Evolutionary conservation across 2,888 invertebrate genomes (phyloP).

Genomic region (Molorchus minor): DNA sequence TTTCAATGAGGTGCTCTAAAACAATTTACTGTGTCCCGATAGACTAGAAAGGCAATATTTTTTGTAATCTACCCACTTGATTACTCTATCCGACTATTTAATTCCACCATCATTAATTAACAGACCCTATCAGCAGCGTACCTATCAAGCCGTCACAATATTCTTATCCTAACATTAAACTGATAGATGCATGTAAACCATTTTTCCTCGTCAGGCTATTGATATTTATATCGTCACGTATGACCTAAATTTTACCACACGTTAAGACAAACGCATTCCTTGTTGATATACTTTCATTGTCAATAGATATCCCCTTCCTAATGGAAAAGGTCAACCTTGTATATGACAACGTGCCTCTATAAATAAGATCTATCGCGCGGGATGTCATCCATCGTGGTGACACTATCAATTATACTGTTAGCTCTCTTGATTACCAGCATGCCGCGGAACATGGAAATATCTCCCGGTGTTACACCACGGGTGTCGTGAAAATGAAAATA

Average conservation of each 20-base stretch:
- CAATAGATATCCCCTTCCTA: slow-evolving; percentile 15
- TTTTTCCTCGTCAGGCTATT: slow-evolving; percentile 1
- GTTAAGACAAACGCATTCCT: slow-evolving; percentile 17
- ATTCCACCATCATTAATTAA: too few species aligned
- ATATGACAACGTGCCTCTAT: slow-evolving; percentile 37
- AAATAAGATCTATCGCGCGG: slow-evolving; percentile 42
- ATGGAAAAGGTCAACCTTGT: slow-evolving; percentile 30
- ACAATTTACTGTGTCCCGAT: too few species aligned
- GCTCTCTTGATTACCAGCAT: slow-evolving; percentile 22
- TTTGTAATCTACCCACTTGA: too few species aligned
- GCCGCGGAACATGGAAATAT: neutral
- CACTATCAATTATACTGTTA: slow-evolving; percentile 30
- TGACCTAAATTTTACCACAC: slow-evolving; percentile 11
- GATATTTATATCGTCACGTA: slow-evolving; percentile 10
- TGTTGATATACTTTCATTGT: slow-evolving; percentile 15
- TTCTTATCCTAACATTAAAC: too few species aligned
- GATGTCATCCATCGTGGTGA: slow-evolving; percentile 37
- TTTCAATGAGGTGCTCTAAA: too few species aligned
- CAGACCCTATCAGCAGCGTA: too few species aligned
- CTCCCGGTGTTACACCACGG: neutral
- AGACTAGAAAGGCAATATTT: too few species aligned
- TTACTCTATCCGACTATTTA: too few species aligned
- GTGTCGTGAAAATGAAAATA: neutral
- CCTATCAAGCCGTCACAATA: too few species aligned
- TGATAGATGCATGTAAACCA: too few species aligned